Conservation (phyloP, 2,113 vertebrate genomes). For the Cavia porcellus region DNA sequence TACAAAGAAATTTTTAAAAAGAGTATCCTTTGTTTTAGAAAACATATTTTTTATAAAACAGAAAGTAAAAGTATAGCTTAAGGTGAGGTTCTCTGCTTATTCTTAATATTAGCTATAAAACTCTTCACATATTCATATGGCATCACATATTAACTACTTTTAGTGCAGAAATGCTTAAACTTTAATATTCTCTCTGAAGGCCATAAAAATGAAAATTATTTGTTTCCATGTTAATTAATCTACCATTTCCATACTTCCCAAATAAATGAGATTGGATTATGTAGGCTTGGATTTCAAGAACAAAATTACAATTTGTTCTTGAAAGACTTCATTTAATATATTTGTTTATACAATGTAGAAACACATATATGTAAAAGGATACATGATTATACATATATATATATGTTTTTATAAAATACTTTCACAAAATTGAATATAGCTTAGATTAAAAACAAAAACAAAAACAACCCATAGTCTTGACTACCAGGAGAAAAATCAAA, state of each 20-base stretch:
- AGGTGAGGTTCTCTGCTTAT: constrained; percentile 26
- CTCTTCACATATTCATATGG: constrained; percentile 23
- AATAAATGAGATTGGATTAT: constrained; percentile 56
- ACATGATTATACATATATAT: background rate
- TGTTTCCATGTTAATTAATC: constrained; percentile 46
- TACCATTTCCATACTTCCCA: background rate
- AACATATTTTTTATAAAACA: constrained; percentile 26
- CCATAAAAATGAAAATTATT: constrained; percentile 41
- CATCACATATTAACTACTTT: background rate
- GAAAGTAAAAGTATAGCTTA: constrained; percentile 54
- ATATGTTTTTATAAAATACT: constrained; percentile 52
- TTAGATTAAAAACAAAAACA: constrained; percentile 48
- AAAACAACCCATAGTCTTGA: background rate
- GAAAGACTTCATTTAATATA: constrained; percentile 45
- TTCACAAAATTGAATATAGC: constrained; percentile 45
- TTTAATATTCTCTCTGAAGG: constrained; percentile 49
- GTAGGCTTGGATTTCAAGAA: background rate
- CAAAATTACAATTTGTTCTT: constrained; percentile 10
- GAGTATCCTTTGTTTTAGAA: constrained; percentile 62
- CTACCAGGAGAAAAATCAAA: constrained; percentile 50
- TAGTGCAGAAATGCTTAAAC: constrained; percentile 23
- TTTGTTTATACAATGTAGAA: background rate
- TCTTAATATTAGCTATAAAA: background rate
- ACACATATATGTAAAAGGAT: background rate
- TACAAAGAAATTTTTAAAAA: constrained; percentile 42